Base-by-base conservation (phyloP, 2,888 invertebrate genomes). In the Gymnosoma rotundatum region DNA sequence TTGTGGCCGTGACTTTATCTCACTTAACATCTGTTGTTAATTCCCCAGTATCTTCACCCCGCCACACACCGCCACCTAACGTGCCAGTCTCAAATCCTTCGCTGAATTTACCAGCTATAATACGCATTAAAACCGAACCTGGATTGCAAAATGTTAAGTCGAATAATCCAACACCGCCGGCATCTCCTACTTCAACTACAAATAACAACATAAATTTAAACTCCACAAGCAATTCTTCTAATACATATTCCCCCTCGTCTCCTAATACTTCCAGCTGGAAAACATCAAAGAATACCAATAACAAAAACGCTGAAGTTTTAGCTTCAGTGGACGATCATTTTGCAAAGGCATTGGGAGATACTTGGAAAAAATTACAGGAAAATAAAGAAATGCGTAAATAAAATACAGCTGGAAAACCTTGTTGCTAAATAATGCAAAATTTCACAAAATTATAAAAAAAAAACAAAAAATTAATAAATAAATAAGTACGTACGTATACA, bases 241-340 rank as follows among this genome's bases (percentile, higher is more conserved):
- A 90, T 76, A 88, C 88, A 74, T 88, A 88, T 56, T 88, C 90
- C 75, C 88, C 89, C 8, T 87, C 88, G 56, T 89, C 90, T 58
- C 88, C 89, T 81, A 87, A 88, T 81, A 87, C 88, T 72, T 60
- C 56, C 25, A 61, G 52, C 52, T 78, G 83, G 7, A 86, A 83
- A 78, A n/a, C 78, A 38, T 70, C 66, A 9, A 54, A 54, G 14
- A 74, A 73, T 18, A 14, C 64, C 14, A 72, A 42, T 81, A 76
- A 69, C 45, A 50, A 86, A 86, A 84, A 89, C 90, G 83, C 90
- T 69, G 90, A 87, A 58, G 86, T 86, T 16, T 69, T 89, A 70
- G 91, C 90, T 50, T 95, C 95, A 83, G 97, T 98, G 60, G 97
- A 98, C 92, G 97, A 98, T 91, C 98, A 98, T 91, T 98, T 98